phyloP scores from a whole-genome alignment of 2,888 invertebrate genomes.

The Acrocera orbiculus region DNA sequence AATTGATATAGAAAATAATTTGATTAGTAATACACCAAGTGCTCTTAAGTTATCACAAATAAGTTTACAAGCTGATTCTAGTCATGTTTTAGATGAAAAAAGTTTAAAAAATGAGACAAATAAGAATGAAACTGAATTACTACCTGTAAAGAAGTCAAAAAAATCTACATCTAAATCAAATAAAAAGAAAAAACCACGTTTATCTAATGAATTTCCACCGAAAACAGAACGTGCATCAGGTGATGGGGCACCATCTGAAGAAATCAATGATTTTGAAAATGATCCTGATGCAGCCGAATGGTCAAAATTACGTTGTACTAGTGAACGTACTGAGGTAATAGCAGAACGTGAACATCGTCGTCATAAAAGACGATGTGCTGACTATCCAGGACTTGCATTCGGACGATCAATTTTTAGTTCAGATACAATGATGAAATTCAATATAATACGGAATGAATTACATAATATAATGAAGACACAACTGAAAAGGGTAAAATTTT shows the following conservation, averaged over 20 bases:
- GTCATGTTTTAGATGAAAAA: too few species aligned
- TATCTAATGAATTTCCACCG: background rate
- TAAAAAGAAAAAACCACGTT: too few species aligned
- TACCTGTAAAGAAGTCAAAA: too few species aligned
- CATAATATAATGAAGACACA: constrained; percentile 96
- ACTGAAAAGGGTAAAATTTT: constrained; percentile 71
- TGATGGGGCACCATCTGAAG: constrained; percentile 30
- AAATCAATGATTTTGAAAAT: constrained; percentile 41
- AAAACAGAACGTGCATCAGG: constrained; percentile 12
- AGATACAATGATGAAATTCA: constrained; percentile 95
- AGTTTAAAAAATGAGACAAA: too few species aligned
- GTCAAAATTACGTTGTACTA: constrained; percentile 70
- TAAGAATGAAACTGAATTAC: too few species aligned
- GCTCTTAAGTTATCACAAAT: too few species aligned
- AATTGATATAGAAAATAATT: too few species aligned
- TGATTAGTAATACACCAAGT: too few species aligned
- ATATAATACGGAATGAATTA: constrained; percentile 89
- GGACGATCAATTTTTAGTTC: constrained; percentile 87
- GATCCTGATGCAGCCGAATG: constrained; percentile 67
- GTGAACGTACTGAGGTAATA: constrained; percentile 74
- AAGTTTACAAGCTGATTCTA: too few species aligned
- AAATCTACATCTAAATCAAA: too few species aligned
- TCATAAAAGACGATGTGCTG: constrained; percentile 63
- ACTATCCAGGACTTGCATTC: constrained; percentile 83
- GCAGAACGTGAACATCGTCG: constrained; percentile 65